Evolutionary conservation across 1,140 invertebrate genomes (phyloP), one percentile per base, ranked within the genome.

Genomic region (Tribolium castaneum): DNA sequence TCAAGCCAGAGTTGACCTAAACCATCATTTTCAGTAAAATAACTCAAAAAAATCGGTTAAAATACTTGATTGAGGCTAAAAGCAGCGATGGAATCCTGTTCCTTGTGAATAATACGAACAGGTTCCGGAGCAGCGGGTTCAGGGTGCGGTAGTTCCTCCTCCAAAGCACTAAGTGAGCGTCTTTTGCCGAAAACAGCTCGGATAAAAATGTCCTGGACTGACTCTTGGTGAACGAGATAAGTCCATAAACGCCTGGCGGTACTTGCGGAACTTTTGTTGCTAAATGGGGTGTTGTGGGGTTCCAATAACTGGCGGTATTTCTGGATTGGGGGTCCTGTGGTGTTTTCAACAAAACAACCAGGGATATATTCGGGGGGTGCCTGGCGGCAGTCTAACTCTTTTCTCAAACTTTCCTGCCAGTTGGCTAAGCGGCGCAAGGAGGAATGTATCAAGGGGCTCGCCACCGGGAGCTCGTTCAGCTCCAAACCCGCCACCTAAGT

Each of bases 61-160:
- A 82, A 87, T 86, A 96, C 95, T 88, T 94, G 93, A 90, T 98
- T 99, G 51, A 99, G 90, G 85, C 97, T 98, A 90, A 99, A 99
- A 34, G 98, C 95, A 80, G 97, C 94, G 78, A 99, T 99, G 75
- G 96, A 97, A 87, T 99, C 98, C 89, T 99, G 97, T 86, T 99
- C 98, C 88, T 99, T 99, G 86, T 99, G 98, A 78, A 99, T 98
- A 78, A 99, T 97, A 76, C 97, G 91, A 74, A 99, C 96, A 49
- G 96, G 94, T 83, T 95, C 95, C 54, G 92, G 90, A 73, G 88
- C 86, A 77, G 88, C 86, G 66, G 79, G 81, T 51, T 81, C 86
- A 70, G 52, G 82, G 81, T 84, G 84, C 83, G 86, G 87, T 74
- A 86, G 82, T 59, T 80, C 88, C 70, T 90, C 88, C 35, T 89